Evolutionary conservation across 2,888 invertebrate genomes (phyloP), one percentile per base, ranked within the genome.

Genomic region (Ophion obscuratus): DNA sequence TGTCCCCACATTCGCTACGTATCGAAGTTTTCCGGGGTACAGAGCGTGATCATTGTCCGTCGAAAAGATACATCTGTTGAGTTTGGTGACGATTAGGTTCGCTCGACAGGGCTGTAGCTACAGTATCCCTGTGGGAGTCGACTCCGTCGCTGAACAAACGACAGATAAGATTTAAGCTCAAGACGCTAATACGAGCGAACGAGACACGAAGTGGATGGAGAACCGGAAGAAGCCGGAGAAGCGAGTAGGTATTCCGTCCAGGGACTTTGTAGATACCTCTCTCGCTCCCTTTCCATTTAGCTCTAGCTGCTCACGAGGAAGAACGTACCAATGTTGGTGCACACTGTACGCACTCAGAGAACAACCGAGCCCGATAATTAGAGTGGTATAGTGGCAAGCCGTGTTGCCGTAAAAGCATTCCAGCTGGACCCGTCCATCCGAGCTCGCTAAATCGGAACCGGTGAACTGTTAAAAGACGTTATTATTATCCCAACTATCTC

Each of bases 341-440:
- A 64, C 73, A 36, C 47, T 66, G 74, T 76, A 71, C 84, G 59
- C 76, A 75, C 80, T 80, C 64, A 20, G 80, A 70, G 59, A 59
- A 85, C 82, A 82, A 70, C 47, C 70, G 31, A 74, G 81, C 70
- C 83, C 84, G 87, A 91, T 90, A 90, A 91, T 92, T 91, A 92
- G 88, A 90, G 90, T 86, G 86, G 88, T 88, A 89, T 92, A 91
- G 90, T 90, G 91, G 88, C 87, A 87, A 91, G 87, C 81, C 91
- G 86, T 92, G 91, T 92, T 88, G 85, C 88, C 88, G 90, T 92
- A 90, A 92, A 92, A 92, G 91, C 90, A 89, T 90, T 88, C 88
- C 81, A 84, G 61, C 80, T 66, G 80, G 86, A 77, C 76, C 84
- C 86, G 86, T 86, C 88, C 85, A 84, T 84, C 86, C 87, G 79